Evolutionary conservation across 2,113 vertebrate species (phyloP), one percentile per base, ranked within the genome.

Genomic region (Gadus macrocephalus): DNA sequence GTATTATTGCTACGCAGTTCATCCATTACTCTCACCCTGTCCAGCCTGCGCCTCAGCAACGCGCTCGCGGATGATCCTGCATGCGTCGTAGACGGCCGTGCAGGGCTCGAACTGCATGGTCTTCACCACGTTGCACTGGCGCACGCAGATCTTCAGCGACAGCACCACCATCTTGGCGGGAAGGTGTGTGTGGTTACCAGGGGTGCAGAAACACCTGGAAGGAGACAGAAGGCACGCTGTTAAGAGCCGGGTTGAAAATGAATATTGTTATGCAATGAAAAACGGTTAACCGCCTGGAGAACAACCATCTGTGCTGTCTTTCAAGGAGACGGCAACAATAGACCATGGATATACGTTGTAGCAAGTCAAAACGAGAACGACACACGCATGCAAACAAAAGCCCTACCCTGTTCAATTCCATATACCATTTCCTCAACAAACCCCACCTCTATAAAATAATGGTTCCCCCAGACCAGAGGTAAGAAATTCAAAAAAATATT

Each of bases 91-190:
- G 25, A 99, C 92, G 0, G 96, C 96, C 0, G 97, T 98, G 53
- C 96, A 98, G 0, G 97, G 97, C 53, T 99, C 97, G 64, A 99
- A 99, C 84, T 99, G 97, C 97, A 99, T 99, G 0, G 97, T 99
- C 91, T 99, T 99, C 83, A 99, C 96, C 5, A 99, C 97, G 2
- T 99, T 99, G 92, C 97, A 98, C 12, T 99, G 97, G 28, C 97
- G 96, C 62, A 99, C 90, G 55, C 97, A 99, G 72, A 99, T 99
- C 91, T 99, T 99, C 78, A 99, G 82, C 12, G 97, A 99, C 67
- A 99, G 86, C 62, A 93, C 96, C 82, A 99, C 97, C 97, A 99
- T 99, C 72, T 87, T 94, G 85, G 60, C 78, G 2, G 78, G 62
- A 3, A 8, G 67, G 68, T 78, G 63, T 62, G 62, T 0, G 17